A percentile compares a stretch with the other conserved stretches of the same genome.
phyloP scores from a whole-genome alignment of 2,888 invertebrate species.

The Nymphalis c-album region DNA sequence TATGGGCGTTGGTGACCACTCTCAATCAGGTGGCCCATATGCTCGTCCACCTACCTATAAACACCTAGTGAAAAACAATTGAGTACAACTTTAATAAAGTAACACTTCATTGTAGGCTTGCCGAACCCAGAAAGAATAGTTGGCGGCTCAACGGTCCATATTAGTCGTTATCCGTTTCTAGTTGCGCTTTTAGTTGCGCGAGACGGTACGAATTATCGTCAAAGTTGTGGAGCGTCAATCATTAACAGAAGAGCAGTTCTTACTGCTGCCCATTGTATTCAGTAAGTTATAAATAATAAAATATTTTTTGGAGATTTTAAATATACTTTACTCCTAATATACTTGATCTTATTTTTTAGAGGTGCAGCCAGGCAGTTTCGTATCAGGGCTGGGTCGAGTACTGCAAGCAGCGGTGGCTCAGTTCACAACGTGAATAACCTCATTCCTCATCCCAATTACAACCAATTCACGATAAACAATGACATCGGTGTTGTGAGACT shows the following conservation, averaged over 20 bases:
- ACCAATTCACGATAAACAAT: slow-evolving; percentile 39
- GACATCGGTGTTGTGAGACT: slow-evolving; percentile 53
- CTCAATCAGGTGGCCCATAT: too few relatives aligned
- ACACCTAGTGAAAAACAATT: too few relatives aligned
- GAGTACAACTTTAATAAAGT: too few relatives aligned
- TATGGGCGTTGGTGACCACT: too few relatives aligned
- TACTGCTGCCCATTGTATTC: slow-evolving; percentile 46
- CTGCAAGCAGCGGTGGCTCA: slow-evolving; percentile 49
- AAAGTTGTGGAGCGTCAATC: slow-evolving; percentile 46
- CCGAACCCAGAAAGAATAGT: too few relatives aligned
- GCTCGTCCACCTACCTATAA: too few relatives aligned
- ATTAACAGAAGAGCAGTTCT: slow-evolving; percentile 44
- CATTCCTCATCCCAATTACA: slow-evolving; percentile 46
- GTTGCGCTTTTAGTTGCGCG: slow-evolving; percentile 16
- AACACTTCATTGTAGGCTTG: too few relatives aligned
- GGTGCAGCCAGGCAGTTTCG: slow-evolving; percentile 44
- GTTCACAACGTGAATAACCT: slow-evolving; percentile 37
- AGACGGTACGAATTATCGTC: slow-evolving; percentile 33
- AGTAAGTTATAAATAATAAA: slow-evolving; percentile 39
- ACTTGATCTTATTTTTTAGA: slow-evolving; percentile 38
- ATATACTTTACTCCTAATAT: background rate
- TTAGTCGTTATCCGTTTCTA: background rate
- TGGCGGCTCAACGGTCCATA: background rate
- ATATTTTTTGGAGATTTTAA: too few relatives aligned
- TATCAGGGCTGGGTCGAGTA: slow-evolving; percentile 47